Conservation (phyloP, 1,140 invertebrate genomes). For the Tetramorium simillimum region DNA sequence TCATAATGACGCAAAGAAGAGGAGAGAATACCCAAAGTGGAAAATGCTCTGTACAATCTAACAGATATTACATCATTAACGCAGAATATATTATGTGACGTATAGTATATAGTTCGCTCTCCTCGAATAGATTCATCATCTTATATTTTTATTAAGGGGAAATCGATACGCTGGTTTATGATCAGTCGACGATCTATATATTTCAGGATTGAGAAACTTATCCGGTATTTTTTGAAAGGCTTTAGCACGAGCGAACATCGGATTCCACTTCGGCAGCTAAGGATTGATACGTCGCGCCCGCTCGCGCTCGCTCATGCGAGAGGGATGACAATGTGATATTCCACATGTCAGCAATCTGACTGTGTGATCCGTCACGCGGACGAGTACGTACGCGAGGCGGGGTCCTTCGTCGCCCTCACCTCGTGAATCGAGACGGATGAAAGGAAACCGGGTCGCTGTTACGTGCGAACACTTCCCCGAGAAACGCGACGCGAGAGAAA, state of each 20-base stretch:
- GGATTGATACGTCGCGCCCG: conserved; percentile 43
- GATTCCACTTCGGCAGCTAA: conserved; percentile 27
- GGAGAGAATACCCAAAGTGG: neutral
- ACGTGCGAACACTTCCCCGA: conserved; percentile 56
- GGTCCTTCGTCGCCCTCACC: conserved; percentile 23
- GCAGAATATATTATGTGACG: neutral
- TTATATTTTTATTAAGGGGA: neutral
- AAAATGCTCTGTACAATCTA: neutral
- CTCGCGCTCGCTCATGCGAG: neutral
- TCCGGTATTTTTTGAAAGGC: conserved; percentile 4
- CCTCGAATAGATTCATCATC: neutral
- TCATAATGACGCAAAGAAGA: neutral
- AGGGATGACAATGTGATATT: conserved; percentile 35
- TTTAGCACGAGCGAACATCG: neutral
- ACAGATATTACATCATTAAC: neutral
- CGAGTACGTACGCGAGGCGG: conserved; percentile 17
- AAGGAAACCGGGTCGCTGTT: conserved; percentile 67
- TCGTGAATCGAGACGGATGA: conserved; percentile 65
- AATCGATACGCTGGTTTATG: neutral
- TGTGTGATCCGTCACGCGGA: conserved; percentile 45
- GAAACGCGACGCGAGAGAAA: conserved; percentile 23
- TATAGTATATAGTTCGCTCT: neutral
- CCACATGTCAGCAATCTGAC: conserved; percentile 47
- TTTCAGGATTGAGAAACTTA: neutral
- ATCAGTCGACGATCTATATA: neutral